Evolutionary conservation across 2,797 vertebrate species (phyloP).

Genomic region (Macropodus opercularis): DNA sequence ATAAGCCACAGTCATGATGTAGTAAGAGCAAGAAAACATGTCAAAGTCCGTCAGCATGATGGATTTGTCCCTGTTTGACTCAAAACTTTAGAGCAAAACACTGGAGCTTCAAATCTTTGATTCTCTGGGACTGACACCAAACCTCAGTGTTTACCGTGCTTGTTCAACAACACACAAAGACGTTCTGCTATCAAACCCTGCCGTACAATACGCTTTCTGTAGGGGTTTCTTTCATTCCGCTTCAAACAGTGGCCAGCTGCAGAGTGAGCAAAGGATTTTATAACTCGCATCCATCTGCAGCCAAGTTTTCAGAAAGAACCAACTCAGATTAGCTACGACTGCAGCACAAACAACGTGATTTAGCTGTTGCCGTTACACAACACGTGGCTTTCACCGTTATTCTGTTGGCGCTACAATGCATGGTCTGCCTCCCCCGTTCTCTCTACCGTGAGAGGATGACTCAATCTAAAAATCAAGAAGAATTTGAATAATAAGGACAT

Average conservation of each 20-base stretch:
- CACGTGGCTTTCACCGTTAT: conserved; percentile 2
- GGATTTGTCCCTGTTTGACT: conserved; percentile 16
- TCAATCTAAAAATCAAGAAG: too few relatives aligned
- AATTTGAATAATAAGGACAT: too few relatives aligned
- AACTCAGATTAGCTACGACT: conserved; percentile 24
- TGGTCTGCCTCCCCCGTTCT: neutral
- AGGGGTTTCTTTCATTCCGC: conserved; percentile 33
- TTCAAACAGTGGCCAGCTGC: conserved; percentile 53
- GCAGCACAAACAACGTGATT: conserved; percentile 26
- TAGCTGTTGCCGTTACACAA: conserved; percentile 1
- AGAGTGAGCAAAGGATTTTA: conserved; percentile 39
- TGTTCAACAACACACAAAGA: conserved; percentile 27
- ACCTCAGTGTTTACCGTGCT: conserved; percentile 40
- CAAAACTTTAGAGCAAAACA: conserved; percentile 28
- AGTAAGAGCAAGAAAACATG: conserved; percentile 1
- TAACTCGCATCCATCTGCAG: conserved; percentile 43
- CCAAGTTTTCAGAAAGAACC: conserved; percentile 37
- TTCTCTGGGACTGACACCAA: conserved; percentile 19
- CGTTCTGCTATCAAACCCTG: conserved; percentile 28
- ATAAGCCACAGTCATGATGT: neutral
- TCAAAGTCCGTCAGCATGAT: conserved; percentile 19
- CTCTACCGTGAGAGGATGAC: neutral
- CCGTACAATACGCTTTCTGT: conserved; percentile 26
- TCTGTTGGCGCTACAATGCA: conserved; percentile 12
- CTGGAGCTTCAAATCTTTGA: conserved; percentile 30